phyloP scores from a whole-genome alignment of 2,888 invertebrate species.

The Phrixothrix hirtus region DNA sequence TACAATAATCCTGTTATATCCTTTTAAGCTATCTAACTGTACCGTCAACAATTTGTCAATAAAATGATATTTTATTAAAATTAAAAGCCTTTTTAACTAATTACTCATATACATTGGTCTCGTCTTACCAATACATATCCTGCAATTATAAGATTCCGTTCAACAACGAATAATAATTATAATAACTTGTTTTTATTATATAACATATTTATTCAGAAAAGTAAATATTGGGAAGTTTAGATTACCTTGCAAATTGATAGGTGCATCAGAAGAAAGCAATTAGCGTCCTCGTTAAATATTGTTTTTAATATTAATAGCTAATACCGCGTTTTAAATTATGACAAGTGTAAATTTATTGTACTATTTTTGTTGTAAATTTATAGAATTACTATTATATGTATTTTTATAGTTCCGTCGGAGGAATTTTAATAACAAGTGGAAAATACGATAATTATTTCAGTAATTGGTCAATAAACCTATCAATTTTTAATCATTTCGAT shows the following conservation, averaged over 20 bases:
- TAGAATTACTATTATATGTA: background rate
- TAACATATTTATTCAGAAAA: too few species aligned
- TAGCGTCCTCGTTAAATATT: too few species aligned
- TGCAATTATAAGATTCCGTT: constrained; percentile 13
- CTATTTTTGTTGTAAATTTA: background rate
- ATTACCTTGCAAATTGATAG: too few species aligned
- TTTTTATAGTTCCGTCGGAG: background rate
- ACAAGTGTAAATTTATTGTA: background rate
- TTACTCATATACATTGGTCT: constrained; percentile 14
- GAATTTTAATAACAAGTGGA: background rate
- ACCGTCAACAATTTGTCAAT: background rate
- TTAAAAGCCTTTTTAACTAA: constrained; percentile 11
- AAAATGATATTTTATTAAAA: background rate
- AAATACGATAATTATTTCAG: background rate
- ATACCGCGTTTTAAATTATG: too few species aligned
- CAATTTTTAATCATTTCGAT: constrained; percentile 3
- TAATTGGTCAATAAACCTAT: constrained; percentile 2
- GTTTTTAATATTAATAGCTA: too few species aligned
- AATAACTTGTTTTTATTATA: too few species aligned
- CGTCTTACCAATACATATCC: constrained; percentile 12
- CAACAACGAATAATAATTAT: constrained; percentile 6
- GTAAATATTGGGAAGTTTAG: too few species aligned
- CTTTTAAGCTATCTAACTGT: background rate
- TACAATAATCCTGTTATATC: background rate
- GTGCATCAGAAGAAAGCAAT: too few species aligned